Evolutionary conservation across 2,113 vertebrate genomes (phyloP).

Genomic region (Ochotona curzoniae): DNA sequence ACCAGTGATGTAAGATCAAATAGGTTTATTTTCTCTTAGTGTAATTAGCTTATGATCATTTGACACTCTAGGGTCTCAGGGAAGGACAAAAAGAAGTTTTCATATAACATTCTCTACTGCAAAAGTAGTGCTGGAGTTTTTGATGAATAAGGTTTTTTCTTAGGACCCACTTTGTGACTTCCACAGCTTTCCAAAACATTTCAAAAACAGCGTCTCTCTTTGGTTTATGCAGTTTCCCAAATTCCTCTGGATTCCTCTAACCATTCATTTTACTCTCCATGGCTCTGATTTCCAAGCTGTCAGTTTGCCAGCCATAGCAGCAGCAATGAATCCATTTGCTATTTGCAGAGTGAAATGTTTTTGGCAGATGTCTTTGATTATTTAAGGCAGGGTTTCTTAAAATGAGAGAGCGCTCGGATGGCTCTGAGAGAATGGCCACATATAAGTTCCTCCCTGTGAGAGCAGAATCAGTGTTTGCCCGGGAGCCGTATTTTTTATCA

Average conservation of each 20-base stretch:
- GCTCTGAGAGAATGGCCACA: not conserved
- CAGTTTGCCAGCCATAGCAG: conserved; percentile 32
- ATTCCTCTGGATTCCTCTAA: not conserved
- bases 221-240: conserved; percentile 16
- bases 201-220: not conserved
- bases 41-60: not conserved
- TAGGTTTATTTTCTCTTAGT: not conserved
- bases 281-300: conserved; percentile 4
- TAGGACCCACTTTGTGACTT: not conserved
- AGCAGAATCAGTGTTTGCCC: not conserved
- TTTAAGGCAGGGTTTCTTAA: conserved; percentile 53
- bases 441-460: not conserved
- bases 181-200: not conserved
- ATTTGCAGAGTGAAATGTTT: conserved; percentile 26
- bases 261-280: not conserved
- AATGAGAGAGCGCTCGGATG: conserved; percentile 29
- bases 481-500: conserved; percentile 44
- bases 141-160: conserved; percentile 21
- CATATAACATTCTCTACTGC: not conserved
- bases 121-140: conserved; percentile 14
- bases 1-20: not conserved
- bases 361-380: conserved; percentile 50
- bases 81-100: conserved; percentile 15
- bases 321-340: conserved; percentile 13
- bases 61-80: not conserved